Conservation (phyloP, 2,113 vertebrate species). For the Dunckerocampus dactyliophorus region DNA sequence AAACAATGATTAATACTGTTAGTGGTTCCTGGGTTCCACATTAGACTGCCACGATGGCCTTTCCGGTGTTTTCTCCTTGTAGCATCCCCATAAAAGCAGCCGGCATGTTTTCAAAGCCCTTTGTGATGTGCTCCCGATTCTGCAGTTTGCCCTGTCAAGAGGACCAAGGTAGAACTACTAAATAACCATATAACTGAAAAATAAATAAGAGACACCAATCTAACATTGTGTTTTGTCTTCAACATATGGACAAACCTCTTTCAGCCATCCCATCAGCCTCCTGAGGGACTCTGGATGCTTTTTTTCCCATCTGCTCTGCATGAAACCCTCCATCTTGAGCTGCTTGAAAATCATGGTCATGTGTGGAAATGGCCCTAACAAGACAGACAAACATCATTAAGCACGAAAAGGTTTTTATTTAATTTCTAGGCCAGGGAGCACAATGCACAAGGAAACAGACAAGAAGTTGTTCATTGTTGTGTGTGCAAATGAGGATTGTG, state of each 20-base stretch:
- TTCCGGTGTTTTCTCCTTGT: slow-evolving; percentile 82
- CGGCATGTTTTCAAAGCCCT: slow-evolving; percentile 88
- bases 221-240: neutral
- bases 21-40: neutral
- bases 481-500: too few relatives aligned
- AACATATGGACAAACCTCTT: slow-evolving; percentile 67
- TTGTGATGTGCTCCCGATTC: slow-evolving; percentile 72
- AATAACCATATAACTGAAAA: neutral
- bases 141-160: slow-evolving; percentile 79
- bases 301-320: slow-evolving; percentile 67
- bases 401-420: neutral
- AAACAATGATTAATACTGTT: too few relatives aligned
- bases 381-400: neutral
- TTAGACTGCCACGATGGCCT: slow-evolving; percentile 80
- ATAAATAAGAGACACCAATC: neutral
- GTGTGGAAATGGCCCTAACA: slow-evolving; percentile 74
- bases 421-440: neutral
- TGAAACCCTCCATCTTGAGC: slow-evolving; percentile 81
- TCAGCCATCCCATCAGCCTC: slow-evolving; percentile 77
- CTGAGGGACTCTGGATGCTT: slow-evolving; percentile 71
- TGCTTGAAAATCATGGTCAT: slow-evolving; percentile 70
- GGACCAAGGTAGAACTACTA: neutral
- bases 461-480: too few relatives aligned
- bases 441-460: too few relatives aligned
- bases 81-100: slow-evolving; percentile 83